These are phyloP conservation scores for Homarus americanus DNA, from an alignment of 1,140 invertebrate species.

Conservation along the genomic window DNA sequence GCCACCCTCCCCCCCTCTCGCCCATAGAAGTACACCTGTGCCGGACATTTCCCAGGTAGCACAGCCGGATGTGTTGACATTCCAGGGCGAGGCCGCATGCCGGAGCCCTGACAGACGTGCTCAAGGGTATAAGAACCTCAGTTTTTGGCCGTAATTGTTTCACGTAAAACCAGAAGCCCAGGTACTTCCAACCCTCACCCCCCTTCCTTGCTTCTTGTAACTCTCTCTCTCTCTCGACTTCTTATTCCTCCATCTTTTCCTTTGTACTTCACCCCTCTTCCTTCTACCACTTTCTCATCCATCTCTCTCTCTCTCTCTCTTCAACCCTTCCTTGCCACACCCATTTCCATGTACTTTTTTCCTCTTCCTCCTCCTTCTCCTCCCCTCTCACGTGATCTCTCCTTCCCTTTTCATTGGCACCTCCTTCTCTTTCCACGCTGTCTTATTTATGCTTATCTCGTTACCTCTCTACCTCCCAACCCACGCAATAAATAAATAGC, in stretches of 20 bases:
- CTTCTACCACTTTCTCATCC: no score
- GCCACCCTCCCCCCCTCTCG: no score
- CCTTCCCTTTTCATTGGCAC: background rate
- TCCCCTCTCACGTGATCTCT: background rate
- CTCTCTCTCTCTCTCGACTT: no score
- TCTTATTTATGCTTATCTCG: background rate
- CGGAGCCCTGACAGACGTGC: background rate
- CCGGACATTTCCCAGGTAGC: no score
- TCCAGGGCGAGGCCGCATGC: constrained; percentile 8
- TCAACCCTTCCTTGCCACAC: no score
- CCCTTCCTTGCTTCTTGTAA: no score
- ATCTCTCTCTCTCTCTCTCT: no score
- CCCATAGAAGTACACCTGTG: no score
- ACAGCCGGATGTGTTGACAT: constrained; percentile 7
- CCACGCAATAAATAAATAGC: no score
- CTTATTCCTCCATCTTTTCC: no score
- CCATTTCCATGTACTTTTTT: background rate
- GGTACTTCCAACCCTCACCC: background rate
- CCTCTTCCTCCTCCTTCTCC: background rate
- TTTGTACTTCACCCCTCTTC: no score
- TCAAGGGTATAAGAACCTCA: constrained; percentile 4
- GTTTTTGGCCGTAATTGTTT: constrained; percentile 14
- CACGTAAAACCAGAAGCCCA: constrained; percentile 19
- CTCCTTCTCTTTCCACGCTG: background rate
- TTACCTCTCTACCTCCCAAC: background rate